A percentile compares a stretch with the other conserved stretches of the same genome.
Evolutionary conservation across 2,797 vertebrate genomes (phyloP).

Genomic region (Smutsia temminckii): DNA sequence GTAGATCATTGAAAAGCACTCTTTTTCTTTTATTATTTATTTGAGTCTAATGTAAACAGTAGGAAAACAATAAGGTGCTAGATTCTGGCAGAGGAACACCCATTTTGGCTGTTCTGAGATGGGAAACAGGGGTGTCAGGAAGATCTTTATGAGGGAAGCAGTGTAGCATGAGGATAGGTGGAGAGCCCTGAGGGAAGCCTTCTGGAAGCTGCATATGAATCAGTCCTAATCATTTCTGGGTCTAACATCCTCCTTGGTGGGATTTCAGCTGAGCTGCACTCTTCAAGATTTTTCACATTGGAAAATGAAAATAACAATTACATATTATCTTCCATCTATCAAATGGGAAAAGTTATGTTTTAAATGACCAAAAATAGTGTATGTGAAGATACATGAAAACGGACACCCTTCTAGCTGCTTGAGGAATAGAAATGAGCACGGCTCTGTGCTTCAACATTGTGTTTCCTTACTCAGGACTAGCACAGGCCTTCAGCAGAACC

Average conservation of each 20-base stretch:
- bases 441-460: neutral
- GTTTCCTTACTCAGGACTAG: neutral
- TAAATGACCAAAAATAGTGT: neutral
- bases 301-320: neutral
- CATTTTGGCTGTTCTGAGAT: neutral
- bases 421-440: neutral
- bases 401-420: neutral
- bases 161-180: accelerated
- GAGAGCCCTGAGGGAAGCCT: no score
- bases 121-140: accelerated
- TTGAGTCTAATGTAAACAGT: neutral
- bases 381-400: neutral
- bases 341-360: neutral
- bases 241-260: neutral
- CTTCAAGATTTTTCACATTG: neutral
- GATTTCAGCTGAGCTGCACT: neutral
- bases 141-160: accelerated
- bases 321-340: neutral
- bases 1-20: neutral
- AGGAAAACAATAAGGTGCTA: neutral
- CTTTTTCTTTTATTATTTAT: neutral
- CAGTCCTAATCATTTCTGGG: neutral
- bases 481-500: neutral
- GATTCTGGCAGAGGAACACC: neutral
- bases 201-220: neutral